These are phyloP conservation scores for Auanema freiburgensis DNA, from an alignment of 2,888 invertebrate species.

Conservation along the genomic window DNA sequence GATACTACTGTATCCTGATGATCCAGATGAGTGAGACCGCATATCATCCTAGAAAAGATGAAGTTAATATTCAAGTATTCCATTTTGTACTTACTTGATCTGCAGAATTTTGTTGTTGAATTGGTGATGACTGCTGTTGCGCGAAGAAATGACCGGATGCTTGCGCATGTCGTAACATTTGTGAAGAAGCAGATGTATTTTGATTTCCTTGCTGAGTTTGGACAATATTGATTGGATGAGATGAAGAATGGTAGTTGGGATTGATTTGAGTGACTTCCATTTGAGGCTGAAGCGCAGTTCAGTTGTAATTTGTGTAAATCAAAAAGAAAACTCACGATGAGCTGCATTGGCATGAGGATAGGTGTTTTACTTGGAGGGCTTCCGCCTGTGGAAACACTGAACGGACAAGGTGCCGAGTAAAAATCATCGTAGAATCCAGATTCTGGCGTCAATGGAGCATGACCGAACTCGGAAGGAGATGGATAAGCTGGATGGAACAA, in stretches of 20 bases:
- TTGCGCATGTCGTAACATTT: neutral
- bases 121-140: neutral
- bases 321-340: slow-evolving; percentile 17
- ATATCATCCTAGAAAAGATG: slow-evolving; percentile 45
- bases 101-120: slow-evolving; percentile 7
- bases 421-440: slow-evolving; percentile 55
- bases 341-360: slow-evolving; percentile 25
- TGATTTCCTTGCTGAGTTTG: slow-evolving; percentile 9
- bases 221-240: neutral
- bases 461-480: slow-evolving; percentile 48
- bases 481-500: slow-evolving; percentile 44
- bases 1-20: slow-evolving; percentile 44
- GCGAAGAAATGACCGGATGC: neutral
- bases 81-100: neutral
- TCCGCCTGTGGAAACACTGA: slow-evolving; percentile 1
- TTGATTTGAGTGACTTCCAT: slow-evolving; percentile 17
- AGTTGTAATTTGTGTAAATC: neutral
- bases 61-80: neutral
- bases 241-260: neutral
- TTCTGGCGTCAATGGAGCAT: slow-evolving; percentile 50
- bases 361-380: slow-evolving; percentile 14
- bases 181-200: neutral
- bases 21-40: slow-evolving; percentile 48
- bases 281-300: slow-evolving; percentile 11
- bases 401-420: slow-evolving; percentile 17